Base-by-base conservation (phyloP, 2,888 invertebrate genomes). In the Pseudococcus viburni region DNA sequence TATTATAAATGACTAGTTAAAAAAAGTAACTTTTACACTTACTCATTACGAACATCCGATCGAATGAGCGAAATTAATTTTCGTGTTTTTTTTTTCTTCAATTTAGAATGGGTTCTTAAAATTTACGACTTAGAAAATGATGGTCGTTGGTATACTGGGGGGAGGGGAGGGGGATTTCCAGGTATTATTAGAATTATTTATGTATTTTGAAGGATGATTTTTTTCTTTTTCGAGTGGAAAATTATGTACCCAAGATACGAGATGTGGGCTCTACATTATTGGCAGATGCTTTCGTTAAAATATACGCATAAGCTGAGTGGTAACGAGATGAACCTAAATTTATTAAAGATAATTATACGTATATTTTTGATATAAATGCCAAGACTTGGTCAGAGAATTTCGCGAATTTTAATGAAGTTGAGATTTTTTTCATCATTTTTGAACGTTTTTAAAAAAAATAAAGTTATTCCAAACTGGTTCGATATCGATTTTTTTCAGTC, bases 21-120 rank as follows among this genome's bases (percentile, higher is more conserved):
- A 64, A 77, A 77, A 77, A 77, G 77, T 77, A 77, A 77, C 77
- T 77, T 77, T 77, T 77, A 77, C 77, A 17, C 42, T 77, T 77
- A 77, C 42, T 42, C 77, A 15, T 77, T 42, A 26, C 22, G 11
- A 26, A 68, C 68, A 11, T n/a, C n/a, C n/a, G n/a, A n/a, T 42
- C 77, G 26, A 73, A 77, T 42, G 7, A 39, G 33, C 1, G 33
- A 73, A 17, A 17, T 77, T 77, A 51, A 55, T 55, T 55, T 55
- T 55, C 55, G 55, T n/a, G 55, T 17, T 77, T 42, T 22, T 77
- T n/a, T 77, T 39, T 77, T n/a, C 15, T 77, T 39, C 15, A 55
- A n/a, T 55, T 55, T n/a, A n/a, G n/a, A 7, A n/a, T n/a, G 15
- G 15, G 33, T 77, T 42, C 77, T 77, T 39, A 33, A 33, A 22